These are phyloP conservation scores for Arnoldichthys spilopterus DNA, from an alignment of 2,797 vertebrate species.

Conservation along the genomic window DNA sequence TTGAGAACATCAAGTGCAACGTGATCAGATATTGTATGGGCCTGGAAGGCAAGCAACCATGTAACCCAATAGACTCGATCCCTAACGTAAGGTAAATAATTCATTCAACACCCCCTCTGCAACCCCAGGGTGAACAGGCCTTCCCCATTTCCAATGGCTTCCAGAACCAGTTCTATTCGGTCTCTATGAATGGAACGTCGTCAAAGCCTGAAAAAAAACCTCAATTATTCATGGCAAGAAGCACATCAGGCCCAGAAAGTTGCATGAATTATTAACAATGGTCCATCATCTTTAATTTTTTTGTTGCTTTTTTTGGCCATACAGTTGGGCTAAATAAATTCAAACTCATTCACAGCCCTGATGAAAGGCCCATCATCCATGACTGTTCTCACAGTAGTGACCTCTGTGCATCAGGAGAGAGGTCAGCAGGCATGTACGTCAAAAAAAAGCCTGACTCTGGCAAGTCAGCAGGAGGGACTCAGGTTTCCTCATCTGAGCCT, in stretches of 20 bases:
- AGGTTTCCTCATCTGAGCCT: conserved; percentile 63
- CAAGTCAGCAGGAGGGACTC: conserved; percentile 52
- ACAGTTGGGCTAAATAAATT: conserved; percentile 8
- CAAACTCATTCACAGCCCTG: not conserved
- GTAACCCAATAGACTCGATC: conserved; percentile 63
- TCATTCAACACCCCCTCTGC: conserved; percentile 56
- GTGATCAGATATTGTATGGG: conserved; percentile 61
- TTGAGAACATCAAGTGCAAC: conserved; percentile 56
- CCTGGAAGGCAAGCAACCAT: conserved; percentile 52
- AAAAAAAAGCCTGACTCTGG: conserved; percentile 30
- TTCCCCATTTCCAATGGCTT: conserved; percentile 52
- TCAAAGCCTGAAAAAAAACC: conserved; percentile 66
- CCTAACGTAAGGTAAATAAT: conserved; percentile 62
- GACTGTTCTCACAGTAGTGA: conserved; percentile 1
- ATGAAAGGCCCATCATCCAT: conserved; percentile 22
- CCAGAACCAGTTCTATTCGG: conserved; percentile 56
- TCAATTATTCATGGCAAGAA: conserved; percentile 77
- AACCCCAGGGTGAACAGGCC: conserved; percentile 45
- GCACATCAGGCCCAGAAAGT: conserved; percentile 51
- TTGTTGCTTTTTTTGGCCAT: conserved; percentile 5
- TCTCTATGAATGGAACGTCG: conserved; percentile 72
- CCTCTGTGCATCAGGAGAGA: conserved; percentile 12
- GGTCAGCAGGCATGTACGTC: conserved; percentile 48
- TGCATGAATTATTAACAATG: conserved; percentile 63
- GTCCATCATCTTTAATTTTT: conserved; percentile 57